Conservation (phyloP, 1,140 invertebrate genomes). For the Sycobia sp. region DNA sequence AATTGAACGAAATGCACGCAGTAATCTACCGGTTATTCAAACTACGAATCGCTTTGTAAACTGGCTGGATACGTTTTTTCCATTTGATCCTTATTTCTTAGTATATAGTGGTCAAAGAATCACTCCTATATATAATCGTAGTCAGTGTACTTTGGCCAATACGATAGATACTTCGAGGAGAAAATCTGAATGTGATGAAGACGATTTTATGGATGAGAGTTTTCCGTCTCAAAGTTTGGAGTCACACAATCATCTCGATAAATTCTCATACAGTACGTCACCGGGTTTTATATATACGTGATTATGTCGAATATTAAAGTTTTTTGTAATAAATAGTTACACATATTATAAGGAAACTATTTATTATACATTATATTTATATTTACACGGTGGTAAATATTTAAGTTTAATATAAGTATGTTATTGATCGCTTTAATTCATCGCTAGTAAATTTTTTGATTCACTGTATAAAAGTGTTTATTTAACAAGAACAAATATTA, state of each 20-base stretch:
- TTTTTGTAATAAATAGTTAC: constrained; percentile 21
- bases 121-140: constrained; percentile 50
- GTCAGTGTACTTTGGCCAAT: constrained; percentile 48
- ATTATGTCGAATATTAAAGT: neutral
- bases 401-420: neutral
- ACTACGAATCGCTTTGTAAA: constrained; percentile 56
- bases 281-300: constrained; percentile 46
- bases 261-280: constrained; percentile 50
- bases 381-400: constrained; percentile 15
- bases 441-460: constrained; percentile 4
- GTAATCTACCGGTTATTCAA: constrained; percentile 66
- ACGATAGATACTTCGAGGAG: constrained; percentile 15
- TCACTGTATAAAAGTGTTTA: constrained; percentile 6
- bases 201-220: constrained; percentile 52
- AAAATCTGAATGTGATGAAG: constrained; percentile 39
- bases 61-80: constrained; percentile 74
- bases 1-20: constrained; percentile 82
- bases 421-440: neutral
- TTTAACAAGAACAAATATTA: constrained; percentile 6
- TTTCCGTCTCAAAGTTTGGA: constrained; percentile 39
- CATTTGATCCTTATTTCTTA: constrained; percentile 81
- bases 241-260: constrained; percentile 39
- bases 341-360: constrained; percentile 12
- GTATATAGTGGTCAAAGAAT: constrained; percentile 57
- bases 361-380: constrained; percentile 4